Evolutionary conservation across 1,140 invertebrate genomes (phyloP), one percentile per base, ranked within the genome.

Genomic region (Brachionus plicatilis): DNA sequence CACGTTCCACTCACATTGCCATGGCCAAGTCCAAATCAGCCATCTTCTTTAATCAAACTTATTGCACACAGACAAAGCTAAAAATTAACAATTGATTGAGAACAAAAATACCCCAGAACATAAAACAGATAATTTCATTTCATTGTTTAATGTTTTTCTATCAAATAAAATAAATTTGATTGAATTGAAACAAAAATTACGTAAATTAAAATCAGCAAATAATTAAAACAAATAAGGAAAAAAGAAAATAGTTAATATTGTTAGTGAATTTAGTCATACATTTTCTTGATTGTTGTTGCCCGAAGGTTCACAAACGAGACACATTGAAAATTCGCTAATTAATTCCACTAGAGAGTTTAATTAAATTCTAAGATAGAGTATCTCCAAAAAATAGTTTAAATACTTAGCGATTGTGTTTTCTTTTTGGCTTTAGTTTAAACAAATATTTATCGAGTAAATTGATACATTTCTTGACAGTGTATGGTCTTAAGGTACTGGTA

Each of bases 401-500:
- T 60, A 60, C 53, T 60, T 60, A 60, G 53, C 53, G 53, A 60
- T 60, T 27, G 53, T 60, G 53, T 60, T 60, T 60, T 60, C 53
- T 60, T 60, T 60, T 60, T 60, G 53, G 53, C 53, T 60, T 60
- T 60, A 60, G 53, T 60, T 60, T 60, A 60, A 60, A 60, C 53
- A 60, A 60, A 60, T 60, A 60, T 60, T 60, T 60, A 60, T 60
- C 53, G 17, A 60, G 53, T 60, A 60, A 60, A 60, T 20, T 60
- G 53, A 60, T 60, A 60, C 53, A 60, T 60, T 60, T 60, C 53
- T 60, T 60, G 53, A 60, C 53, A 60, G 53, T 60, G 53, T 20
- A 60, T 7, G 20, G 20, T 60, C 17, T 60, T 60, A 60, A 60
- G 53, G 53, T 27, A 60, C 53, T 60, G 53, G 53, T 60, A 60